A percentile compares a stretch with the other conserved stretches of the same genome.
Conservation (phyloP, 2,888 invertebrate species). For the Gortyna flavago region DNA sequence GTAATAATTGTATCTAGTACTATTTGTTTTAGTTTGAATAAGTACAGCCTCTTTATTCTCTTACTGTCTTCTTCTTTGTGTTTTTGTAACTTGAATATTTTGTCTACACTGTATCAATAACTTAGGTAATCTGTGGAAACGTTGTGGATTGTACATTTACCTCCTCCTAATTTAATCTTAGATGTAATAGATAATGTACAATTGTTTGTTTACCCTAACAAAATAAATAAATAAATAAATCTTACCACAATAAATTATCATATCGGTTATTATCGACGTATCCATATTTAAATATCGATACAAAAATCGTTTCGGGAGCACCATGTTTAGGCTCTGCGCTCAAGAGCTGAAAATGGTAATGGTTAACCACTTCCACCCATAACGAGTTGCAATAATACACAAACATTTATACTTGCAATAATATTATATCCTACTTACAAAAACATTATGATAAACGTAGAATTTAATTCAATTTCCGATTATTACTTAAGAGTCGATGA, state of each 20-base stretch:
- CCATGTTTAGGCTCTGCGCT: neutral
- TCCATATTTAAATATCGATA: neutral
- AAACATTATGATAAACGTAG: slow-evolving; percentile 12
- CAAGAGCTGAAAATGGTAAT: neutral
- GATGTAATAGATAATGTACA: too few relatives aligned
- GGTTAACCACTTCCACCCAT: neutral
- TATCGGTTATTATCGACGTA: neutral
- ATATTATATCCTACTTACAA: neutral
- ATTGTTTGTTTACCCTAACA: too few relatives aligned
- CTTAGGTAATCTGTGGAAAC: too few relatives aligned
- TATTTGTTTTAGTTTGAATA: too few relatives aligned
- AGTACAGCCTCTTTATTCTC: too few relatives aligned
- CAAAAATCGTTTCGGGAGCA: neutral
- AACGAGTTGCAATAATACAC: slow-evolving; percentile 1
- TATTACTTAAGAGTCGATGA: slow-evolving; percentile 47
- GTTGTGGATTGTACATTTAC: too few relatives aligned
- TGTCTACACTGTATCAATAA: too few relatives aligned
- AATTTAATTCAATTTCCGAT: slow-evolving; percentile 50
- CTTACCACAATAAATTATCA: neutral
- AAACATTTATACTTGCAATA: neutral
- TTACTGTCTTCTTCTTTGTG: too few relatives aligned
- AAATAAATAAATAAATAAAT: too few relatives aligned
- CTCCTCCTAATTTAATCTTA: too few relatives aligned
- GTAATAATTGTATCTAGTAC: too few relatives aligned
- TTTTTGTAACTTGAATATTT: too few relatives aligned